Evolutionary conservation across 2,797 vertebrate species (phyloP).

Genomic region (Leptatherina wallacei): DNA sequence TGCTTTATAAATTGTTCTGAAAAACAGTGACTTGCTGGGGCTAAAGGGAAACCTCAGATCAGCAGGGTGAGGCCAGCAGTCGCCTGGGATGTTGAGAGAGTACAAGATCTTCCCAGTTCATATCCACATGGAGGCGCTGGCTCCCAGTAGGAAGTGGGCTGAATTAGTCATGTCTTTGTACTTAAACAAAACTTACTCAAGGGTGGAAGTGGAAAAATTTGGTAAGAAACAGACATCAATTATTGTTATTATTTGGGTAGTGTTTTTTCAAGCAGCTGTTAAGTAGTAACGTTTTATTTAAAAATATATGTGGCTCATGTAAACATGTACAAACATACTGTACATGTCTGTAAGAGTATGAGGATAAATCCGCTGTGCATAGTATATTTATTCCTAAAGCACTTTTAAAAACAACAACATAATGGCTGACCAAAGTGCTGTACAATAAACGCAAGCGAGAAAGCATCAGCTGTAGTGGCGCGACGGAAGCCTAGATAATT

Average conservation of each 20-base stretch:
- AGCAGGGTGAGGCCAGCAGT: slow-evolving; percentile 42
- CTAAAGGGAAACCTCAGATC: background rate
- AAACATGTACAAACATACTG: background rate
- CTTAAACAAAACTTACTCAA: slow-evolving; percentile 8
- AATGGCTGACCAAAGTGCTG: no score
- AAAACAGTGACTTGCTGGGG: background rate
- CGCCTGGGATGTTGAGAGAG: slow-evolving; percentile 19
- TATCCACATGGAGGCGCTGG: slow-evolving; percentile 48
- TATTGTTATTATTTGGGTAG: background rate
- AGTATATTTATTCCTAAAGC: no score
- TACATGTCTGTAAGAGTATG: background rate
- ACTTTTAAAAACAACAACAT: no score
- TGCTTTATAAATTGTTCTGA: background rate
- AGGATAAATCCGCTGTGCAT: background rate
- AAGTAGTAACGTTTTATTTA: background rate
- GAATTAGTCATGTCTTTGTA: slow-evolving; percentile 6
- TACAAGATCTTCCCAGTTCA: background rate
- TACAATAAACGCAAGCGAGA: no score
- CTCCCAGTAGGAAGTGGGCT: background rate
- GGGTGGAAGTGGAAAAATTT: background rate
- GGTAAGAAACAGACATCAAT: background rate
- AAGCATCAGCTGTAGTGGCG: no score
- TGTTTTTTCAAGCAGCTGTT: background rate
- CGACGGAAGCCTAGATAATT: no score
- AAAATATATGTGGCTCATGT: background rate